Percentiles rank a stretch among this genome's conserved stretches.
Conservation (phyloP, 2,888 invertebrate genomes). For the Clostera curtula region DNA sequence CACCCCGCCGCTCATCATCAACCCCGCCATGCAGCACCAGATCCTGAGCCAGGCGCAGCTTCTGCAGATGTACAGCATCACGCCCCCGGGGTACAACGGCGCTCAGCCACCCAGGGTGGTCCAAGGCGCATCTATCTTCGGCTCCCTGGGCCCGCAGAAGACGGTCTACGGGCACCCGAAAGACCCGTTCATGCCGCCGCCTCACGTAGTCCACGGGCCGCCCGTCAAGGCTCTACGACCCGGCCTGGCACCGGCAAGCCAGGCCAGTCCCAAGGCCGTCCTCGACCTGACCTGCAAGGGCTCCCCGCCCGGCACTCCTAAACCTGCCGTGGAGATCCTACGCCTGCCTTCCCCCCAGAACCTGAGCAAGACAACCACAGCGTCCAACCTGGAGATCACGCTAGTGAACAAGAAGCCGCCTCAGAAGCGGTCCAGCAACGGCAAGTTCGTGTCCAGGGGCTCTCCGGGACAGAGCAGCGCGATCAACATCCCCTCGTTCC, state of each 20-base stretch:
- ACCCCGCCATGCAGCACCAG: constrained; percentile 58
- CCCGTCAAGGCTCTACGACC: constrained; percentile 44
- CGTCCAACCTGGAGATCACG: constrained; percentile 83
- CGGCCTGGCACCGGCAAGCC: constrained; percentile 28
- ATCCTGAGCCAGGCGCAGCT: constrained; percentile 67
- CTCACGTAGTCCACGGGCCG: constrained; percentile 62
- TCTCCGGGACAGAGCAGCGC: too few species aligned
- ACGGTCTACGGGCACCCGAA: constrained; percentile 84
- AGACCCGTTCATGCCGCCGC: constrained; percentile 76
- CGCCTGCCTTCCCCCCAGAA: constrained; percentile 62
- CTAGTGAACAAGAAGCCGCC: constrained; percentile 72
- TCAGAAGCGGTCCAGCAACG: constrained; percentile 71
- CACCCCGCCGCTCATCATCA: constrained; percentile 36
- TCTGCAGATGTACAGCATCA: constrained; percentile 56
- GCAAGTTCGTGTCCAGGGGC: constrained; percentile 72
- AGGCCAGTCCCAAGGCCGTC: constrained; percentile 72
- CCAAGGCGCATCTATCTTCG: constrained; percentile 79
- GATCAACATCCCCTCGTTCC: constrained; percentile 48
- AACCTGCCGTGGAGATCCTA: constrained; percentile 75
- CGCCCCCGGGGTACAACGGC: constrained; percentile 46
- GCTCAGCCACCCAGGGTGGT: constrained; percentile 70
- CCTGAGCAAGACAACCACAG: constrained; percentile 64
- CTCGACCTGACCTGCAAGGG: constrained; percentile 78
- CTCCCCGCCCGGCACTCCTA: constrained; percentile 16
- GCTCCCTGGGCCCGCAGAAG: constrained; percentile 71